Percentiles rank a stretch among this genome's conserved stretches.
Conservation (phyloP, 2,797 vertebrate genomes). For the Propithecus deckenii region DNA sequence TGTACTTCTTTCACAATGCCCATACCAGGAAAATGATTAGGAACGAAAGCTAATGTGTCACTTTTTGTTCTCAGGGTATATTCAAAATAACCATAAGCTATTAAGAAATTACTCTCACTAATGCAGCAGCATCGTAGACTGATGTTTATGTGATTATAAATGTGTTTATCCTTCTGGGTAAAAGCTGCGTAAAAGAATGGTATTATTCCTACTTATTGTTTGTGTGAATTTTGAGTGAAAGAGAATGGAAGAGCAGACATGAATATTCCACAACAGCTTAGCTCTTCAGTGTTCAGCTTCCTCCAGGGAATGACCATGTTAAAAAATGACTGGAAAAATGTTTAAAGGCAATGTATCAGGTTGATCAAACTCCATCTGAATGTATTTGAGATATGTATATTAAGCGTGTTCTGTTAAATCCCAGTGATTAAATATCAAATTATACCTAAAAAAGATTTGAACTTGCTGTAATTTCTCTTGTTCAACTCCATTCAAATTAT, state of each 20-base stretch:
- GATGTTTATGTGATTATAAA: neutral
- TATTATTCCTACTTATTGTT: neutral
- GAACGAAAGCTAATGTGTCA: neutral
- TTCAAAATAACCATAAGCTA: neutral
- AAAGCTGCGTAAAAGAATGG: neutral
- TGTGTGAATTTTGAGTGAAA: neutral
- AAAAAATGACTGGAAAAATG: neutral
- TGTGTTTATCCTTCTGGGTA: neutral
- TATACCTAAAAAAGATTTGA: neutral
- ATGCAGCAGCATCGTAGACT: neutral
- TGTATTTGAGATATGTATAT: neutral
- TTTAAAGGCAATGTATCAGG: neutral
- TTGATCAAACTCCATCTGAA: neutral
- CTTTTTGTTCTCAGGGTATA: neutral
- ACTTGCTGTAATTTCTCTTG: neutral
- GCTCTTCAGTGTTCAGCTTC: neutral
- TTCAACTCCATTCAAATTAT: conserved; percentile 28
- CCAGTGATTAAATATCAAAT: conserved; percentile 5
- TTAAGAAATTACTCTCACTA: neutral
- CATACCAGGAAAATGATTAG: neutral
- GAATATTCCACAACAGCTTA: neutral
- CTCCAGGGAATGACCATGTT: neutral
- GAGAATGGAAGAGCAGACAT: neutral
- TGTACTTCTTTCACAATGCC: neutral
- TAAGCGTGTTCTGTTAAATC: neutral